These are phyloP conservation scores for Schizopygopsis pylzovi DNA, from an alignment of 2,797 vertebrate species.

Conservation along the genomic window DNA sequence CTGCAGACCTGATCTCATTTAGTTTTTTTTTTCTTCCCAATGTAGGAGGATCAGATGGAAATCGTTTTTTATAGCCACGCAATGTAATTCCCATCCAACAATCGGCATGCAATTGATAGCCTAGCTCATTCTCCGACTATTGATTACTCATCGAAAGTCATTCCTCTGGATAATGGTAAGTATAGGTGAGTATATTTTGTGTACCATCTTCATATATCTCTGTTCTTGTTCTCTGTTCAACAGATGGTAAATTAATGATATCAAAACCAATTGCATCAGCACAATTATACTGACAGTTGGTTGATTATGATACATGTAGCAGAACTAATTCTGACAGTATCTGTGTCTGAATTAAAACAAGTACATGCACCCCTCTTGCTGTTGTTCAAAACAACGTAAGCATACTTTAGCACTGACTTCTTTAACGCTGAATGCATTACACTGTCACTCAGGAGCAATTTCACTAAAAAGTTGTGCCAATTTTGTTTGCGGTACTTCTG, in stretches of 20 bases:
- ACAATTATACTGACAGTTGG: constrained; percentile 54
- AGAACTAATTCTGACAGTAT: constrained; percentile 53
- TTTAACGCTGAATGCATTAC: neutral
- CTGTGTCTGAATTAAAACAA: constrained; percentile 47
- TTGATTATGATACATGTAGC: constrained; percentile 62
- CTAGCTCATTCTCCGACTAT: constrained; percentile 41
- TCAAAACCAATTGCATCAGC: constrained; percentile 51
- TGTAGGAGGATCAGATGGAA: neutral
- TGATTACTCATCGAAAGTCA: constrained; percentile 48
- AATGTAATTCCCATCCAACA: neutral
- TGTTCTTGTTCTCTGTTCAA: constrained; percentile 40
- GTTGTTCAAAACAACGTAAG: constrained; percentile 20
- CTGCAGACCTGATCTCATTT: neutral
- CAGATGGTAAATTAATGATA: constrained; percentile 61
- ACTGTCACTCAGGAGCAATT: neutral
- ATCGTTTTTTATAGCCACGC: neutral
- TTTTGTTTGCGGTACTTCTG: neutral
- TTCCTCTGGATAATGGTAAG: constrained; percentile 46
- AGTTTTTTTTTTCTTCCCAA: neutral
- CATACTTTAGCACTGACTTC: constrained; percentile 2
- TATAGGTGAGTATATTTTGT: constrained; percentile 8
- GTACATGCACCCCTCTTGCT: constrained; percentile 3
- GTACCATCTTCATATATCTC: constrained; percentile 40
- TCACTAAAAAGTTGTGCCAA: neutral
- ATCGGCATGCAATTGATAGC: constrained; percentile 16